Conservation (phyloP, 1,140 invertebrate genomes). For the Cardiocondyla obscurior region DNA sequence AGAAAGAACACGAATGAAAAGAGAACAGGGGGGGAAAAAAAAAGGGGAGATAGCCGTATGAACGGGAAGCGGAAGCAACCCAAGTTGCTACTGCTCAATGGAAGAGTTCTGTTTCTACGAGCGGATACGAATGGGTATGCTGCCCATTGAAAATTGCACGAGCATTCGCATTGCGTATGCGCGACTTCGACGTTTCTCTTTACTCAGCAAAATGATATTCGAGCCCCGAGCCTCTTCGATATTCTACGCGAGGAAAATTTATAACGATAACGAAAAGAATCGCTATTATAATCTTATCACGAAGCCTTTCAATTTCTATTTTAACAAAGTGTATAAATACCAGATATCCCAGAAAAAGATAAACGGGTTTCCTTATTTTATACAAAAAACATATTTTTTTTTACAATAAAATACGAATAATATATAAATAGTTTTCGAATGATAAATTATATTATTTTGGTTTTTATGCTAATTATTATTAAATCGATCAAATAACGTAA, state of each 20-base stretch:
- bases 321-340: background rate
- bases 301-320: background rate
- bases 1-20: background rate
- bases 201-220: conserved; percentile 57
- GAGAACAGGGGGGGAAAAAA: background rate
- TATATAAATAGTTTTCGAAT: too few relatives aligned
- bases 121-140: conserved; percentile 72
- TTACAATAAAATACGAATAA: too few relatives aligned
- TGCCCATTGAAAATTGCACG: conserved; percentile 69
- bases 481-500: too few relatives aligned
- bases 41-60: conserved; percentile 50
- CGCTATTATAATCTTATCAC: background rate
- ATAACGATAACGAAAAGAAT: background rate
- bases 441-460: too few relatives aligned
- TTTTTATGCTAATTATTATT: too few relatives aligned
- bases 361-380: background rate
- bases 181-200: conserved; percentile 65
- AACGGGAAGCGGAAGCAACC: conserved; percentile 71
- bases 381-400: too few relatives aligned
- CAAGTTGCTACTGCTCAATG: conserved; percentile 71
- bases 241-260: background rate
- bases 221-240: background rate
- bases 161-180: conserved; percentile 71
- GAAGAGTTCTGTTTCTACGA: conserved; percentile 67
- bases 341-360: background rate